Percentiles rank a stretch among this genome's conserved stretches.
phyloP scores from a whole-genome alignment of 2,113 vertebrate genomes.

The Phaethon lepturus region DNA sequence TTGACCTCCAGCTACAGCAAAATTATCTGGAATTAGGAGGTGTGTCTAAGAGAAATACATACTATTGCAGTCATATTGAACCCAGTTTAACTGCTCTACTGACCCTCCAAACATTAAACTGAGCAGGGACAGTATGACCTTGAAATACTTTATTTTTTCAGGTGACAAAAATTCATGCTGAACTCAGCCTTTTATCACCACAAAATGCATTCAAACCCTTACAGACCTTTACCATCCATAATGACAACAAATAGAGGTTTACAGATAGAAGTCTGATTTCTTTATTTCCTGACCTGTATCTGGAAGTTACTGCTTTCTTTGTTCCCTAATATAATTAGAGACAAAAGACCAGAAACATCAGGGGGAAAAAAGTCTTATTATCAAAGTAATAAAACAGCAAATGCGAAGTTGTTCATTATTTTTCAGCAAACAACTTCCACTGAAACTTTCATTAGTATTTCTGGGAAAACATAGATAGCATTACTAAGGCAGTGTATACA shows the following conservation, averaged over 20 bases:
- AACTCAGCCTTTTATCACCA: background rate
- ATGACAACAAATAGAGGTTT: background rate
- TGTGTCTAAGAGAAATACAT: background rate
- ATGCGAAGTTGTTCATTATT: background rate
- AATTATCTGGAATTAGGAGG: background rate
- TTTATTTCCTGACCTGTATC: background rate
- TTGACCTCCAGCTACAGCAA: background rate
- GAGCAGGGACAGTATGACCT: background rate
- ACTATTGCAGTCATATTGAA: background rate
- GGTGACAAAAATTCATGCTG: background rate
- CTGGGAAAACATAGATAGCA: background rate
- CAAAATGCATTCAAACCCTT: background rate
- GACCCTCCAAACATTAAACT: background rate
- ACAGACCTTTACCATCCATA: background rate
- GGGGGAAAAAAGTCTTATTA: too few species aligned
- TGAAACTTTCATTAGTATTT: background rate
- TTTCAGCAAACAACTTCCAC: background rate
- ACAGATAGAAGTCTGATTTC: background rate
- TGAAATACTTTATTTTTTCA: background rate
- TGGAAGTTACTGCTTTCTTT: background rate
- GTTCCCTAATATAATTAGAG: background rate
- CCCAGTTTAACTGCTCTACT: background rate
- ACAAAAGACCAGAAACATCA: background rate
- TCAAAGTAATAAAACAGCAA: background rate
- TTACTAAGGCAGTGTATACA: background rate